phyloP scores from a whole-genome alignment of 2,888 invertebrate species.

The Matsumyia berberina region DNA sequence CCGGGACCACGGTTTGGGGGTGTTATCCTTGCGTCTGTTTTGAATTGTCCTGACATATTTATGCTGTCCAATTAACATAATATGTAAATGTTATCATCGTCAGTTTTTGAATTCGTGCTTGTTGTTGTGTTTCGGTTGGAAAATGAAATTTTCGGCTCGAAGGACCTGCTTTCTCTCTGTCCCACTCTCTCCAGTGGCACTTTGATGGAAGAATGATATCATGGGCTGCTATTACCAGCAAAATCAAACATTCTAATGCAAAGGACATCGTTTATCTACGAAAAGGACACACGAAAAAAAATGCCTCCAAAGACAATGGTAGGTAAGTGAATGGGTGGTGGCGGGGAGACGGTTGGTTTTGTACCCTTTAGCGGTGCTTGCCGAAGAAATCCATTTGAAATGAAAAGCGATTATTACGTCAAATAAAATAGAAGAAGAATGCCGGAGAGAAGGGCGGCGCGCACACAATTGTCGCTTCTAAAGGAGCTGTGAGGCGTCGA shows the following conservation, averaged over 20 bases:
- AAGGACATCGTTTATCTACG: conserved; percentile 72
- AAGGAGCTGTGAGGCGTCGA: neutral
- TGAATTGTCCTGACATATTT: conserved; percentile 75
- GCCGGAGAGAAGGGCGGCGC: conserved; percentile 18
- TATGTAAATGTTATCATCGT: conserved; percentile 76
- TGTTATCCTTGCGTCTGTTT: conserved; percentile 71
- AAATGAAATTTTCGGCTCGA: conserved; percentile 70
- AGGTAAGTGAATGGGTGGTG: neutral
- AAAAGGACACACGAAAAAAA: conserved; percentile 32
- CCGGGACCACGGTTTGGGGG: neutral
- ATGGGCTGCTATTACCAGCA: conserved; percentile 58
- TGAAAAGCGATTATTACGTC: conserved; percentile 84
- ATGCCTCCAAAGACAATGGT: conserved; percentile 32
- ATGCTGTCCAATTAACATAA: conserved; percentile 74
- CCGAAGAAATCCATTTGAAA: conserved; percentile 80
- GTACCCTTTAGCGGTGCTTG: conserved; percentile 63
- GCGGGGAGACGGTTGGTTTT: neutral
- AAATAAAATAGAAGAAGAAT: conserved; percentile 78
- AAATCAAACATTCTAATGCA: conserved; percentile 76
- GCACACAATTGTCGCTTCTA: conserved; percentile 39
- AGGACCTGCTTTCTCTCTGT: conserved; percentile 35
- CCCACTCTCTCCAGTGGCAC: conserved; percentile 27
- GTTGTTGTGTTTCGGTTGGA: conserved; percentile 24
- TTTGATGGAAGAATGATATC: conserved; percentile 75
- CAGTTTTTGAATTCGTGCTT: conserved; percentile 40